These are phyloP conservation scores for Synanthedon formicaeformis DNA, from an alignment of 2,888 invertebrate species.

Conservation along the genomic window DNA sequence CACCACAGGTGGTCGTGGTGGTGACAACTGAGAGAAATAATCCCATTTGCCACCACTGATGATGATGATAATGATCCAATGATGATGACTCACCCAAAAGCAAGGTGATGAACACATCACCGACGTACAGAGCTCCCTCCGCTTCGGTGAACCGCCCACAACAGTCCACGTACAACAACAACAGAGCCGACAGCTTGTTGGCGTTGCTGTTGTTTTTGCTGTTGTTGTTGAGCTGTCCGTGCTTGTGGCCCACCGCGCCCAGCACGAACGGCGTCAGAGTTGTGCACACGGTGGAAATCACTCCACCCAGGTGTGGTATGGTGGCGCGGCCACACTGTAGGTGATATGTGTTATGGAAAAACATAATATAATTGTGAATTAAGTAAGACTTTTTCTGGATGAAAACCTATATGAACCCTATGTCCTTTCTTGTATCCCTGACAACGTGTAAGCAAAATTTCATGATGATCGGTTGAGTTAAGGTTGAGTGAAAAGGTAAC, in stretches of 20 bases:
- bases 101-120: conserved; percentile 19
- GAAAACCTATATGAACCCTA: too few relatives aligned
- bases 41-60: too few relatives aligned
- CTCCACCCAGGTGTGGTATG: conserved; percentile 21
- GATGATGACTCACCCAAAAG: conserved; percentile 15
- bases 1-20: too few relatives aligned
- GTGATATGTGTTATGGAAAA: background rate
- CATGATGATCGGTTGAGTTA: too few relatives aligned
- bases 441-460: too few relatives aligned
- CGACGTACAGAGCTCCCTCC: conserved; percentile 29
- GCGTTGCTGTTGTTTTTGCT: conserved; percentile 2
- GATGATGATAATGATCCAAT: too few relatives aligned
- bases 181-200: conserved; percentile 19
- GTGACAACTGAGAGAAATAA: too few relatives aligned
- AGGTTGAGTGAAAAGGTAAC: too few relatives aligned
- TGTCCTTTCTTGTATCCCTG: too few relatives aligned
- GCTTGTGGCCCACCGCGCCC: conserved; percentile 15
- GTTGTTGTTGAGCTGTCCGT: conserved; percentile 2
- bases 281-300: conserved; percentile 17
- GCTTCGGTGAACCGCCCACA: conserved; percentile 32
- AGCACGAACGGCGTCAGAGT: conserved; percentile 24
- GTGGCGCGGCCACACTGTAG: conserved; percentile 36
- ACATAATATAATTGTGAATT: too few relatives aligned
- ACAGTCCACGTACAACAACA: conserved; percentile 40
- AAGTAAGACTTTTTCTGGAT: too few relatives aligned